Evolutionary conservation across 1,140 invertebrate genomes (phyloP), one percentile per base, ranked within the genome.

Genomic region (Hycleus cichorii): DNA sequence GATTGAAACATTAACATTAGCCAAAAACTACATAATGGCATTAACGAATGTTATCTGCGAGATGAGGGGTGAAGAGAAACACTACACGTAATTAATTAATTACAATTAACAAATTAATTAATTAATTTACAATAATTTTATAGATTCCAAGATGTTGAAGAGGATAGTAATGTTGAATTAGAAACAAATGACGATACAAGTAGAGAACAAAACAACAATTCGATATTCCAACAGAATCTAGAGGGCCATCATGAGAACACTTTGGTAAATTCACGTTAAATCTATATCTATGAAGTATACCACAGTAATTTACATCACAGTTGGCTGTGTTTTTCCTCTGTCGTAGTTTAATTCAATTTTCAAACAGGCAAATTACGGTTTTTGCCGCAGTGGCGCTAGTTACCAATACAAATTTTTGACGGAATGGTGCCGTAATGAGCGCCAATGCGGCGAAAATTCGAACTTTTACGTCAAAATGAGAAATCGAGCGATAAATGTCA

Each of bases 1-100:
- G 77, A 92, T 95, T 68, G 92, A 94, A 76, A 95, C 92, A 0
- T 75, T 95, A 51, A 93, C 91, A 3, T 76, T 95, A 71, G 92
- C 92, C 59, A 92, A 92, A 78, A 93, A 94, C 78, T 95, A 95
- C 75, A 94, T 94, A 64, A 92, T 93, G 79, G 91, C 92, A 1
- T 77, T 95, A 51, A 93, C 91, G 10, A 93, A 93, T 72, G 88
- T 91, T 47, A 90, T 93, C 69, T 89, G 73, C 57, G 73, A 74
- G 46, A 74, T 74, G 73, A 65, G 73, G 61, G 73, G 73, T 5
- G 73, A 73, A 60, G 72, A 74, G 57, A 74, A 74, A 67, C 72
- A 74, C 61, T 74, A 74, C 56, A 74, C 73, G 73, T 74, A 68
- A 72, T 24, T 47, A 8, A 12, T 9, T 12, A 6, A 24, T 26